Evolutionary conservation across 2,888 invertebrate genomes (phyloP).

Genomic region (Drosophila kuntzei): DNA sequence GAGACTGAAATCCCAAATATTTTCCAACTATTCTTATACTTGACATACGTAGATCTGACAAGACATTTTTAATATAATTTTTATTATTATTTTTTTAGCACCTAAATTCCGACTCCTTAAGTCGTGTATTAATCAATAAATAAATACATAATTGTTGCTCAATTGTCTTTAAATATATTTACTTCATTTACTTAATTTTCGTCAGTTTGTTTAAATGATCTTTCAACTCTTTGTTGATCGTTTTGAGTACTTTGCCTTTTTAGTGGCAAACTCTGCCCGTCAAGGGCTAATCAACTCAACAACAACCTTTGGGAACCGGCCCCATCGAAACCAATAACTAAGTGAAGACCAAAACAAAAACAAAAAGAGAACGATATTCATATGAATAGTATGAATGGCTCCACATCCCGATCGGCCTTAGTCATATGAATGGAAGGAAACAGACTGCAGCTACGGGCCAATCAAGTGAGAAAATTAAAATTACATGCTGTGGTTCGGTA

Average conservation of each 20-base stretch:
- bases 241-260: neutral
- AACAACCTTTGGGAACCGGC: slow-evolving; percentile 1
- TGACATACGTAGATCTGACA: too few relatives aligned
- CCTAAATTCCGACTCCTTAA: too few relatives aligned
- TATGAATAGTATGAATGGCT: slow-evolving; percentile 53
- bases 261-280: slow-evolving; percentile 5
- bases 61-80: too few relatives aligned
- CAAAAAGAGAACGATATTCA: slow-evolving; percentile 15
- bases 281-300: slow-evolving; percentile 52
- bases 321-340: slow-evolving; percentile 46
- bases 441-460: slow-evolving; percentile 59
- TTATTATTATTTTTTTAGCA: too few relatives aligned
- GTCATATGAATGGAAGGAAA: slow-evolving; percentile 57
- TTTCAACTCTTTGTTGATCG: slow-evolving; percentile 11
- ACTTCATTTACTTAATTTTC: neutral
- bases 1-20: too few relatives aligned
- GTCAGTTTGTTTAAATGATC: neutral
- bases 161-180: too few relatives aligned
- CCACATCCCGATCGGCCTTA: slow-evolving; percentile 12
- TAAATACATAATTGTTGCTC: too few relatives aligned
- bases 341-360: slow-evolving; percentile 33
- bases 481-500: slow-evolving; percentile 58
- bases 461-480: slow-evolving; percentile 82
- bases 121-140: too few relatives aligned
- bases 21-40: too few relatives aligned